Evolutionary conservation across 2,113 vertebrate genomes (phyloP).

Genomic region (Haemorhous mexicanus): DNA sequence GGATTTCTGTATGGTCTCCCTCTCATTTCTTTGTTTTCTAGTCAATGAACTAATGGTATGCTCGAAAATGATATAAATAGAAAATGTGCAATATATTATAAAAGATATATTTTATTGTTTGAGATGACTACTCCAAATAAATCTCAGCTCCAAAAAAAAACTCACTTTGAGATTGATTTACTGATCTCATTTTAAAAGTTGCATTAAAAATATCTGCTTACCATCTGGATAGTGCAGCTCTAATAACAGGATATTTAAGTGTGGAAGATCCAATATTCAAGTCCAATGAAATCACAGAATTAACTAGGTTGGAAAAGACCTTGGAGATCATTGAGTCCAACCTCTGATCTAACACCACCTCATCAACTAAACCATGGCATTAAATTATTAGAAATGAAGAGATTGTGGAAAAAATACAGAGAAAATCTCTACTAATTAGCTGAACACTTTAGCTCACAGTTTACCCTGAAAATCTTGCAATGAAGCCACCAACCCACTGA

Average conservation of each 20-base stretch:
- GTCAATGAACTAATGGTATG: background rate
- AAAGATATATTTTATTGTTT: background rate
- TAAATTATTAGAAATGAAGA: background rate
- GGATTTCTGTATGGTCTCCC: background rate
- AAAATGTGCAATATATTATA: background rate
- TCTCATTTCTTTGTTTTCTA: background rate
- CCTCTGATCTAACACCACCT: background rate
- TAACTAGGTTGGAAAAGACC: background rate
- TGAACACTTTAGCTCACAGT: background rate
- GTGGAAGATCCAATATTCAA: background rate
- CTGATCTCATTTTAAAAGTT: background rate
- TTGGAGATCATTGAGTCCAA: background rate
- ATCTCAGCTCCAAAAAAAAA: conserved; percentile 1
- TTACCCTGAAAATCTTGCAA: background rate
- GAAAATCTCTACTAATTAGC: background rate
- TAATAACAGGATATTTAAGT: background rate
- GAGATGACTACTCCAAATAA: background rate
- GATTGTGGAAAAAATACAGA: background rate
- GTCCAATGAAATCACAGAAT: background rate
- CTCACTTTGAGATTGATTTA: conserved; percentile 19
- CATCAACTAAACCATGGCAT: background rate
- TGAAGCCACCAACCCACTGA: background rate
- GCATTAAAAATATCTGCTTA: background rate
- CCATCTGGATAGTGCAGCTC: background rate
- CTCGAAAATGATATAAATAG: background rate